Conservation (phyloP, 1,140 invertebrate species). For the Venturia canescens region DNA sequence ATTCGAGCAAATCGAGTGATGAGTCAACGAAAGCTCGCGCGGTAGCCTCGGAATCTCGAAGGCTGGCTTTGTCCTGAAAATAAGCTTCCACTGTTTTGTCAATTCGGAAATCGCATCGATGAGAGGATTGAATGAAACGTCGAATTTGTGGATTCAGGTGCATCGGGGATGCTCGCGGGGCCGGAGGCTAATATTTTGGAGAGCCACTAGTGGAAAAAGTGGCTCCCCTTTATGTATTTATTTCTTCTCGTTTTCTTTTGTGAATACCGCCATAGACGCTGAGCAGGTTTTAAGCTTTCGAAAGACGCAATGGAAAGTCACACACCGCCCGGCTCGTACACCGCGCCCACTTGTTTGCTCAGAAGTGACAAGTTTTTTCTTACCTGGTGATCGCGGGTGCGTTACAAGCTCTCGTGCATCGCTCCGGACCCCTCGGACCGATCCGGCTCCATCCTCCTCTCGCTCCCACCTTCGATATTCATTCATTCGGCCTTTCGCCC, state of each 20-base stretch:
- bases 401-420: conserved; percentile 15
- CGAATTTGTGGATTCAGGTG: too few species aligned
- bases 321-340: not conserved
- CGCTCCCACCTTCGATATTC: conserved; percentile 52
- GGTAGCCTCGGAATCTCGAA: too few species aligned
- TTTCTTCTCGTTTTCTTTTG: conserved; percentile 37
- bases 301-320: not conserved
- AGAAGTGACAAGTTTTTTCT: conserved; percentile 59
- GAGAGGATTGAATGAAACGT: too few species aligned
- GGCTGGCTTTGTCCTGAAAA: too few species aligned
- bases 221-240: conserved; percentile 37
- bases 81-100: too few species aligned
- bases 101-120: too few species aligned
- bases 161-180: too few species aligned
- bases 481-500: conserved; percentile 58
- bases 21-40: too few species aligned
- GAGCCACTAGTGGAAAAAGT: too few species aligned
- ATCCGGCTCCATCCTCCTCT: not conserved
- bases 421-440: conserved; percentile 13
- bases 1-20: too few species aligned
- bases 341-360: conserved; percentile 63
- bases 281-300: conserved; percentile 32
- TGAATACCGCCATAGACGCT: conserved; percentile 7
- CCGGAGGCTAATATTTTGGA: too few species aligned
- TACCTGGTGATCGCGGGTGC: conserved; percentile 52